These are phyloP conservation scores for Monochamus saltuarius DNA, from an alignment of 1,140 invertebrate species.

Conservation along the genomic window DNA sequence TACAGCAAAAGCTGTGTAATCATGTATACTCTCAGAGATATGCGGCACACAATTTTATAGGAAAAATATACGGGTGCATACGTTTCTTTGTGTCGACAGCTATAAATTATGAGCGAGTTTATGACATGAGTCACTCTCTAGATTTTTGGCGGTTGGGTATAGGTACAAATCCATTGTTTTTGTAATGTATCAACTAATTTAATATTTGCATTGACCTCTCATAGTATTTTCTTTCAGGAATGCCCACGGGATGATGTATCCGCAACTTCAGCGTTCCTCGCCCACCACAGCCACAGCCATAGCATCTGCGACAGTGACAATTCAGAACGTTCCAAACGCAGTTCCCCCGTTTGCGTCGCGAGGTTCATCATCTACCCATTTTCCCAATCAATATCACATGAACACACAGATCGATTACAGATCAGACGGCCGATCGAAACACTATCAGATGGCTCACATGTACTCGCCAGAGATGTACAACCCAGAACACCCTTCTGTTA, in stretches of 20 bases:
- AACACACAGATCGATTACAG: slow-evolving; percentile 43
- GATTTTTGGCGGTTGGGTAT: too few relatives aligned
- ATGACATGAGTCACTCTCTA: too few relatives aligned
- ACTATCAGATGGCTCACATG: slow-evolving; percentile 50
- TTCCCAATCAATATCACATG: slow-evolving; percentile 49
- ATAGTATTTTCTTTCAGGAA: slow-evolving; percentile 18
- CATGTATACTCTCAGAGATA: too few relatives aligned
- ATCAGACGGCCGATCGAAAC: slow-evolving; percentile 49
- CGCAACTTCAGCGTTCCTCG: slow-evolving; percentile 58
- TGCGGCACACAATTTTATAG: too few relatives aligned
- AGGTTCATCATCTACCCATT: slow-evolving; percentile 48
- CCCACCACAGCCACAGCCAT: slow-evolving; percentile 62
- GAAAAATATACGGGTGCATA: too few relatives aligned
- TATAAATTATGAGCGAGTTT: too few relatives aligned
- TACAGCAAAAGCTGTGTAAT: too few relatives aligned
- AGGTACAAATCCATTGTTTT: too few relatives aligned
- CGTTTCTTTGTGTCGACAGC: too few relatives aligned
- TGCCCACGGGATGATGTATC: slow-evolving; percentile 56
- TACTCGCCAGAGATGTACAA: slow-evolving; percentile 59
- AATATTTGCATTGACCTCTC: too few relatives aligned
- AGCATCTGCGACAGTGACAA: slow-evolving; percentile 58
- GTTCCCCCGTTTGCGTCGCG: slow-evolving; percentile 57
- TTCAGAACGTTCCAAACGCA: slow-evolving; percentile 58
- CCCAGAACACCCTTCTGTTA: slow-evolving; percentile 43
- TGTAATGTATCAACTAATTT: too few relatives aligned